These are phyloP conservation scores for Drosophila nr. medialis DNA, from an alignment of 2,888 invertebrate genomes.

Conservation along the genomic window DNA sequence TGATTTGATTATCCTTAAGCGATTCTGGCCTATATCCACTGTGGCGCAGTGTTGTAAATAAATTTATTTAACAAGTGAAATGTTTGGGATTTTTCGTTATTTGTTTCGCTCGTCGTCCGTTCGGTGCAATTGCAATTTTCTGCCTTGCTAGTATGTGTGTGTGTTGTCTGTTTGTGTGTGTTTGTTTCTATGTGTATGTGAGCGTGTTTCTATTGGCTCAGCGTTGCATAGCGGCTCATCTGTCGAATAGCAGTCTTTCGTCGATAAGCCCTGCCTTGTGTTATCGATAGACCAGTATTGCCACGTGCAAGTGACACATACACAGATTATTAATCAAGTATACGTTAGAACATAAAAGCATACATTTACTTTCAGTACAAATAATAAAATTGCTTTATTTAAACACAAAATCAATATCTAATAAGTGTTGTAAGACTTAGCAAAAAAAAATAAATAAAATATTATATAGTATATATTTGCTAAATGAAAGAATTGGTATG, in stretches of 20 bases:
- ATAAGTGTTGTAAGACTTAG: neutral
- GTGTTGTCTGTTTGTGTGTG: conserved; percentile 22
- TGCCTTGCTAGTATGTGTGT: conserved; percentile 21
- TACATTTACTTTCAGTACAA: neutral
- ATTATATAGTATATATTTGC: neutral
- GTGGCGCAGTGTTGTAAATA: conserved; percentile 40
- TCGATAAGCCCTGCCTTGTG: conserved; percentile 1
- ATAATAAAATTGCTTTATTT: neutral
- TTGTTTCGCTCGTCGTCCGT: conserved; percentile 66
- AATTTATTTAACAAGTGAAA: conserved; percentile 50
- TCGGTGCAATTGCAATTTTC: conserved; percentile 75
- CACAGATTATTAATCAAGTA: neutral
- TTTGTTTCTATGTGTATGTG: conserved; percentile 42
- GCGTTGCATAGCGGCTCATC: conserved; percentile 46
- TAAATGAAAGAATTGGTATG: neutral
- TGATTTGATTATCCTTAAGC: conserved; percentile 37
- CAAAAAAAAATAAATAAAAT: neutral
- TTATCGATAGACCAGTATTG: conserved; percentile 36
- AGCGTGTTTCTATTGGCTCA: conserved; percentile 58
- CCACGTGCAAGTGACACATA: conserved; percentile 1
- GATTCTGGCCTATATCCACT: conserved; percentile 26
- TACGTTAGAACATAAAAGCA: neutral
- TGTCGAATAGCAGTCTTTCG: conserved; percentile 29
- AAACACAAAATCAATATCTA: neutral
- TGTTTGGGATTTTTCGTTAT: conserved; percentile 59